Conservation (phyloP, 2,888 invertebrate genomes). For the Trissolcus japonicus region DNA sequence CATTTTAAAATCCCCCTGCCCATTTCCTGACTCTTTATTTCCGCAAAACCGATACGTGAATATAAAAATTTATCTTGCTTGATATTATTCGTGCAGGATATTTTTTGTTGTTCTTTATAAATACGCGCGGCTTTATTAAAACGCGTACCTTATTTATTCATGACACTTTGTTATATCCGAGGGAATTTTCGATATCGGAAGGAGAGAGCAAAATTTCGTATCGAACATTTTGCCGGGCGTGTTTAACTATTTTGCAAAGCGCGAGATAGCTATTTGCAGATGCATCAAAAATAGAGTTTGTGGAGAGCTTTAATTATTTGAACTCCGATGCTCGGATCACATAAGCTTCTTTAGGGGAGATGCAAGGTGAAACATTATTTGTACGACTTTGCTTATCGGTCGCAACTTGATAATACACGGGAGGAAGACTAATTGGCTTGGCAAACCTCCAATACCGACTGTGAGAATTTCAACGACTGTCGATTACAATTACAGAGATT, state of each 20-base stretch:
- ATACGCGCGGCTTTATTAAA: no score
- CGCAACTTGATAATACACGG: conserved; percentile 39
- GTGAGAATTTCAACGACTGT: conserved; percentile 24
- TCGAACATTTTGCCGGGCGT: not conserved
- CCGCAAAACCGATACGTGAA: no score
- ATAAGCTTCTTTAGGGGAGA: conserved; percentile 14
- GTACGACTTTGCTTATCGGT: conserved; percentile 42
- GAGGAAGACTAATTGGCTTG: conserved; percentile 46
- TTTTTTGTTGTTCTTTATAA: no score
- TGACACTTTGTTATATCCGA: no score
- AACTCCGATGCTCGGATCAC: conserved; percentile 22
- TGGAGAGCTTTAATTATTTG: conserved; percentile 29
- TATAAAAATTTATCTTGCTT: no score
- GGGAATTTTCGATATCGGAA: not conserved
- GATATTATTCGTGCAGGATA: no score
- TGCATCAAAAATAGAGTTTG: conserved; percentile 33
- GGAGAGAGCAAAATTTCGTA: not conserved
- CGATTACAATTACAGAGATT: conserved; percentile 37
- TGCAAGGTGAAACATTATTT: conserved; percentile 17
- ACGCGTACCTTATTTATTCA: no score
- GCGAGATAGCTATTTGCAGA: conserved; percentile 12
- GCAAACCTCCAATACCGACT: conserved; percentile 36
- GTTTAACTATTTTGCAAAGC: no score
- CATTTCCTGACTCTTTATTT: not conserved
- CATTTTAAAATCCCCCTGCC: conserved; percentile 5